A percentile compares a stretch with the other conserved stretches of the same genome.
phyloP scores from a whole-genome alignment of 2,888 invertebrate species.

The Chrysomela aeneicollis region DNA sequence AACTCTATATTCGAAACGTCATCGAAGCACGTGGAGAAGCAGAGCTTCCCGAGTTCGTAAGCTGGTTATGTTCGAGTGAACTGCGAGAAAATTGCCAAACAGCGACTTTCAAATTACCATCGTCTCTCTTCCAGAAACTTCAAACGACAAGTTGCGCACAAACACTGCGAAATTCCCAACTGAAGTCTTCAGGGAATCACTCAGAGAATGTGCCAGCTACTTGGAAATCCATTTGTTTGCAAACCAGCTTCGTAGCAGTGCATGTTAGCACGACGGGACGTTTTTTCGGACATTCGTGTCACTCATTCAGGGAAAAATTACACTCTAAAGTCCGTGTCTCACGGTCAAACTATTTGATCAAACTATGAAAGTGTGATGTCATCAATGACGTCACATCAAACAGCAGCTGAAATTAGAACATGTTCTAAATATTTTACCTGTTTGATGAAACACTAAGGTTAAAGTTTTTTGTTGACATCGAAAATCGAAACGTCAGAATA shows the following conservation, averaged over 20 bases:
- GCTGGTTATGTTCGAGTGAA: constrained; percentile 10
- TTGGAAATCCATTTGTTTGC: constrained; percentile 6
- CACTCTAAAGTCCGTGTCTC: too few species aligned
- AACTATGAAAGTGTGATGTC: too few species aligned
- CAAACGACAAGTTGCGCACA: constrained; percentile 12
- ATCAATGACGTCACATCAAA: too few species aligned
- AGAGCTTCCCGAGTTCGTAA: not conserved
- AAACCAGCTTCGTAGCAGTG: not conserved
- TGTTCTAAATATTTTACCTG: too few species aligned
- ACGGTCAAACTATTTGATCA: too few species aligned
- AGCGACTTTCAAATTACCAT: constrained; percentile 8
- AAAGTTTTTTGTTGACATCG: too few species aligned
- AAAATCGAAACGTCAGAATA: too few species aligned
- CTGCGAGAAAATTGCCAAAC: constrained; percentile 11
- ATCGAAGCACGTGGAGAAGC: not conserved
- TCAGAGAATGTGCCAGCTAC: constrained; percentile 6
- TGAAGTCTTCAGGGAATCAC: constrained; percentile 17
- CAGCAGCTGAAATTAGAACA: too few species aligned
- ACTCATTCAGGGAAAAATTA: too few species aligned
- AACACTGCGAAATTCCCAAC: constrained; percentile 9
- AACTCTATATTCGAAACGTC: too few species aligned
- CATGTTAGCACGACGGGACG: not conserved
- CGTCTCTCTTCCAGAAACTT: constrained; percentile 1
- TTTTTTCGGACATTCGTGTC: too few species aligned
- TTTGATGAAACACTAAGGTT: too few species aligned